These are phyloP conservation scores for human (Homo sapiens) DNA, from an alignment of 2,113 vertebrate species.

Conservation along the genomic window DNA sequence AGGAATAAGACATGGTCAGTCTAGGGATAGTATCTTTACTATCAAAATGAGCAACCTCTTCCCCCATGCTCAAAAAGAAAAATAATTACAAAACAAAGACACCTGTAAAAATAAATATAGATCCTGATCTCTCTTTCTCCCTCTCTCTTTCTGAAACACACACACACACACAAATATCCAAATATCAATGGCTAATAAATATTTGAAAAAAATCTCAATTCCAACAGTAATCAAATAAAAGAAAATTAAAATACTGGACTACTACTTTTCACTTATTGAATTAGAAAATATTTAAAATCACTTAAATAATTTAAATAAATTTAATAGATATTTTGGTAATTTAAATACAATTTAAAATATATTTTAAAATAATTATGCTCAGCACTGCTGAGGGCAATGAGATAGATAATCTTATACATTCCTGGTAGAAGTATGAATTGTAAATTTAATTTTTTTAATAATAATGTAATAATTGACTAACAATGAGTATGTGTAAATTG, in stretches of 20 bases:
- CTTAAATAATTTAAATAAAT: neutral
- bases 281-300: conserved; percentile 19
- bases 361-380: conserved; percentile 15
- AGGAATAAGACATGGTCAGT: neutral
- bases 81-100: neutral
- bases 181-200: neutral
- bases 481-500: neutral
- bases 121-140: neutral
- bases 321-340: neutral
- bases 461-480: neutral
- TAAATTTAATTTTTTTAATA: conserved; percentile 34
- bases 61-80: neutral
- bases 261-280: neutral
- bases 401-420: neutral
- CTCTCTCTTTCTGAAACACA: no score
- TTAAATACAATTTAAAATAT: neutral
- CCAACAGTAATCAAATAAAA: neutral
- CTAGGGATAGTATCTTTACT: neutral
- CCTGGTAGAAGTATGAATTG: neutral
- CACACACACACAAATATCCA: neutral
- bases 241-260: neutral
- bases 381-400: neutral
- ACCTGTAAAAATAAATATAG: neutral
- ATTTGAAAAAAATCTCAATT: neutral
- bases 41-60: neutral